Evolutionary conservation across 2,797 vertebrate species (phyloP).

Genomic region (Acridotheres tristis): DNA sequence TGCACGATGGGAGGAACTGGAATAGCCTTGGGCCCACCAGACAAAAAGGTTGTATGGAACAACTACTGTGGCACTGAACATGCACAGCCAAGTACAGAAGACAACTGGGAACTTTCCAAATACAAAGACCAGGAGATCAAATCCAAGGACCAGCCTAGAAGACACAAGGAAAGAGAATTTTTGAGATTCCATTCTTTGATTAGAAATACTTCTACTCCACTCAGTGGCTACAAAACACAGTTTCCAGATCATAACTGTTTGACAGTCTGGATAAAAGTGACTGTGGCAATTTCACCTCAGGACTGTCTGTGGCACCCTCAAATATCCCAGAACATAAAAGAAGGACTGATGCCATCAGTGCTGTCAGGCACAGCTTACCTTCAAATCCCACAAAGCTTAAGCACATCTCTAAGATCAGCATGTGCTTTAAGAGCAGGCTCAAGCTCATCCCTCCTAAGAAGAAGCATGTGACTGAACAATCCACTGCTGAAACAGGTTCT

Average conservation of each 20-base stretch:
- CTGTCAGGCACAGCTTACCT: not conserved
- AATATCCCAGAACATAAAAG: not conserved
- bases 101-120: conserved; percentile 91
- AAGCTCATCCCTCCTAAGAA: not conserved
- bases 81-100: conserved; percentile 88
- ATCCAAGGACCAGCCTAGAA: conserved; percentile 90
- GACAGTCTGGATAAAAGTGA: not conserved
- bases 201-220: not conserved
- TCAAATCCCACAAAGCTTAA: conserved; percentile 21
- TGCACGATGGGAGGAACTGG: conserved; percentile 67
- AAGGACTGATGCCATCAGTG: not conserved
- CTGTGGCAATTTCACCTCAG: not conserved
- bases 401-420: not conserved
- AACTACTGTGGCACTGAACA: conserved; percentile 86
- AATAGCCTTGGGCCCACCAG: conserved; percentile 84
- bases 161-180: not conserved
- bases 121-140: conserved; percentile 89
- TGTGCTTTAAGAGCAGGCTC: not conserved
- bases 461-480: not conserved
- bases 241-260: not conserved
- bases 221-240: not conserved
- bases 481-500: not conserved
- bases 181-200: not conserved
- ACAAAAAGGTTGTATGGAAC: conserved; percentile 87
- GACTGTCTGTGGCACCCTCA: not conserved